phyloP scores from a whole-genome alignment of 2,113 vertebrate species.

The Microcebus ravelobensis region DNA sequence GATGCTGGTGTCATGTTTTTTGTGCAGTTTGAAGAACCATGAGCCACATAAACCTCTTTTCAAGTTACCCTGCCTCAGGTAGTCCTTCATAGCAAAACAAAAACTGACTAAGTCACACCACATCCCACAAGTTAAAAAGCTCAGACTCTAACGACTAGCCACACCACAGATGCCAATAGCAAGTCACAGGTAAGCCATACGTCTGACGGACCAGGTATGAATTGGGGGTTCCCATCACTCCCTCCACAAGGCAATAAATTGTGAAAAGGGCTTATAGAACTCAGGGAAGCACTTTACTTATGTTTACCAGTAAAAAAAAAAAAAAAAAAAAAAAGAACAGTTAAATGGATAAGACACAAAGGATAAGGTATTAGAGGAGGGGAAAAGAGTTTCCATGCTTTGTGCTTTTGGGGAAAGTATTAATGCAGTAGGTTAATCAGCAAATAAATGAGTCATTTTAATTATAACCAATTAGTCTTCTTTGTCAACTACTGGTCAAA shows the following conservation, averaged over 20 bases:
- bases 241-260: neutral
- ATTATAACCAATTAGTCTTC: no score
- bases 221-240: neutral
- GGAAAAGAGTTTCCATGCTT: neutral
- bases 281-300: neutral
- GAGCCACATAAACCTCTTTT: no score
- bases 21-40: no score
- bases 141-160: no score
- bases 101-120: no score
- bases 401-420: neutral
- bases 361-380: neutral
- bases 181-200: neutral
- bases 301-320: no score
- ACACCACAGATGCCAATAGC: no score
- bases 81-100: no score
- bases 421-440: neutral
- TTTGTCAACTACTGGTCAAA: no score
- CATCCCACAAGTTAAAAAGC: no score
- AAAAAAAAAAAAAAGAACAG: neutral
- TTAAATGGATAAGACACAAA: neutral
- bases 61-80: no score
- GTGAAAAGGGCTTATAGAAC: neutral
- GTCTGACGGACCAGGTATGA: neutral
- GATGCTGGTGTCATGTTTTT: no score
- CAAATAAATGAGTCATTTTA: neutral